These are phyloP conservation scores for Stomatorhinus ivindoensis DNA, from an alignment of 2,113 vertebrate species.

Conservation along the genomic window DNA sequence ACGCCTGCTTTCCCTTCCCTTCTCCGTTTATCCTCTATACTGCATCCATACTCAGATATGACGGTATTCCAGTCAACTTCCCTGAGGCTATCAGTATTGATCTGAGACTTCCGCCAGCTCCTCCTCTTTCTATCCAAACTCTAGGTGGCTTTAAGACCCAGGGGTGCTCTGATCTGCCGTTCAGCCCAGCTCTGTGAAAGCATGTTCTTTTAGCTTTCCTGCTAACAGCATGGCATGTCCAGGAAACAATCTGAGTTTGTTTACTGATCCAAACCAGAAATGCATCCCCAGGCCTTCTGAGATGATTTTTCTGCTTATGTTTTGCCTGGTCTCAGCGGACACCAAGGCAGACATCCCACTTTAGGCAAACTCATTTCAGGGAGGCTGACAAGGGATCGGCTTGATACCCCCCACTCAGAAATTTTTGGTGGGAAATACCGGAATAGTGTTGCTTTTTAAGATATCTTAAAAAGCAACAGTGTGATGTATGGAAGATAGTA, in stretches of 20 bases:
- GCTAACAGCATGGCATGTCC: slow-evolving; percentile 27
- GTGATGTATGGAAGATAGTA: background rate
- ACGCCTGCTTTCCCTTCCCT: background rate
- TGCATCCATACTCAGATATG: background rate
- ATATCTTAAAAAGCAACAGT: background rate
- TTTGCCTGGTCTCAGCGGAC: background rate
- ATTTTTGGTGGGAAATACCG: background rate
- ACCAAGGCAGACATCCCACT: background rate
- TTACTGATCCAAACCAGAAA: background rate
- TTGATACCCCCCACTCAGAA: background rate
- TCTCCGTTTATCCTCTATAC: background rate
- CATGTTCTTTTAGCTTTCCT: slow-evolving; percentile 6
- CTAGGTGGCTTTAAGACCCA: background rate
- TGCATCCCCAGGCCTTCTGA: background rate
- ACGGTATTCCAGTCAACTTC: background rate
- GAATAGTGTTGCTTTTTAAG: background rate
- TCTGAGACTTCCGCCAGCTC: background rate
- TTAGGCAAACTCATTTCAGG: background rate
- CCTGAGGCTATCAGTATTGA: background rate
- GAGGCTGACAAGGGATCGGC: background rate
- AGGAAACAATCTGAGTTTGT: background rate
- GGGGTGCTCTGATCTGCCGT: background rate
- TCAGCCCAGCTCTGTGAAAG: background rate
- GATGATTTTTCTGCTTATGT: background rate
- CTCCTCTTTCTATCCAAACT: background rate